Percentiles rank a stretch among this genome's conserved stretches.
Conservation (phyloP, 2,888 invertebrate species). For the Zaprionus bogoriensis region DNA sequence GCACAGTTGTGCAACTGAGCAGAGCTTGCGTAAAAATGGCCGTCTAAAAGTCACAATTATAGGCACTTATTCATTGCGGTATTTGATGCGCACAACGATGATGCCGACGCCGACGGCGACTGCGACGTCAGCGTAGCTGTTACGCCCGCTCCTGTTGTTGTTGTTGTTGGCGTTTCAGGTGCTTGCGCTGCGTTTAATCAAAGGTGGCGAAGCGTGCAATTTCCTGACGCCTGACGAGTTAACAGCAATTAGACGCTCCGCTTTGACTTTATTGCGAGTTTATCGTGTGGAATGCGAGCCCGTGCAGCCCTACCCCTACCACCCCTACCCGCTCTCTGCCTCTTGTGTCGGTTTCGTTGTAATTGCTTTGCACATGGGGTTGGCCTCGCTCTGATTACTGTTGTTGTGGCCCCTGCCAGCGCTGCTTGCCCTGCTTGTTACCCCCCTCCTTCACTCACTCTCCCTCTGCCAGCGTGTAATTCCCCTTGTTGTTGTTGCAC, state of each 20-base stretch:
- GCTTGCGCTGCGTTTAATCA: conserved; percentile 58
- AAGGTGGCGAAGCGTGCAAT: conserved; percentile 26
- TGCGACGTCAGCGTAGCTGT: conserved; percentile 5
- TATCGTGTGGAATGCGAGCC: conserved; percentile 64
- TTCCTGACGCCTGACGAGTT: conserved; percentile 53
- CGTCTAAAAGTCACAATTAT: conserved; percentile 72
- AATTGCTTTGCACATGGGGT: conserved; percentile 50
- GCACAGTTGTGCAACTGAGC: not conserved
- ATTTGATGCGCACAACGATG: conserved; percentile 65
- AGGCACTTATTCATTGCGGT: conserved; percentile 78
- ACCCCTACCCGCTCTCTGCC: not conserved
- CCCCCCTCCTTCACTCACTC: not conserved
- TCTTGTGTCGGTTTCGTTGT: conserved; percentile 12
- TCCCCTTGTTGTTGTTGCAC: conserved; percentile 3
- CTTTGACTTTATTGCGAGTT: conserved; percentile 74
- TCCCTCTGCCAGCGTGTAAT: not conserved
- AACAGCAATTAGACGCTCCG: conserved; percentile 73
- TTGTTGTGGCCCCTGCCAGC: not conserved
- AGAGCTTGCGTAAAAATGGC: conserved; percentile 47
- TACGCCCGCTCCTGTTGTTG: conserved; percentile 3
- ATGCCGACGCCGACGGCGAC: conserved; percentile 28
- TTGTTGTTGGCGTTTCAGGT: conserved; percentile 23
- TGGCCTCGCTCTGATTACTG: conserved; percentile 36
- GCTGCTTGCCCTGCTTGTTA: conserved; percentile 9
- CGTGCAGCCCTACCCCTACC: not conserved